A percentile compares a stretch with the other conserved stretches of the same genome.
These are phyloP conservation scores for Xylocopa sonorina DNA, from an alignment of 1,140 invertebrate genomes.

Conservation along the genomic window DNA sequence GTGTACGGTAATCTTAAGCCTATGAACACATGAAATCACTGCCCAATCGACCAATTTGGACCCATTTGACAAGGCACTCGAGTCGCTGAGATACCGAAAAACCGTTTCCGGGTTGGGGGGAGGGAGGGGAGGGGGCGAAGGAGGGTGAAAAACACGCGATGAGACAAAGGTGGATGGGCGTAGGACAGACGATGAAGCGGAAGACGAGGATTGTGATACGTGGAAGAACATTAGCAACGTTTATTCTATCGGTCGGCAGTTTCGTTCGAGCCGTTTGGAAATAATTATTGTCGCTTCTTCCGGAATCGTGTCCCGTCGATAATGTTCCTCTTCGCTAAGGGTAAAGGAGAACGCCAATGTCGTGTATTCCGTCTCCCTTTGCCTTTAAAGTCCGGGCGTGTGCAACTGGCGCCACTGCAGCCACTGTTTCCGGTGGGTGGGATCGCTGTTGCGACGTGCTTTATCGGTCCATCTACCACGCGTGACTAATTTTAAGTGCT, in stretches of 20 bases:
- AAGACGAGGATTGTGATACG: slow-evolving; percentile 45
- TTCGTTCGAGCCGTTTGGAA: no score
- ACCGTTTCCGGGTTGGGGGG: slow-evolving; percentile 19
- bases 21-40: slow-evolving; percentile 83
- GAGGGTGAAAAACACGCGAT: neutral
- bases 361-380: slow-evolving; percentile 1
- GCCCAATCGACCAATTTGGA: slow-evolving; percentile 81
- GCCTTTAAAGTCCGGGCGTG: slow-evolving; percentile 17
- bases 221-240: slow-evolving; percentile 54
- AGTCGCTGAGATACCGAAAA: slow-evolving; percentile 66
- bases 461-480: no score
- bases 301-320: slow-evolving; percentile 36
- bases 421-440: no score
- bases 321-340: slow-evolving; percentile 45
- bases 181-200: slow-evolving; percentile 23
- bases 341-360: slow-evolving; percentile 13
- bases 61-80: slow-evolving; percentile 79
- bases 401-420: no score
- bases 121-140: neutral
- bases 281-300: slow-evolving; percentile 39
- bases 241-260: neutral
- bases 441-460: no score
- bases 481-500: no score
- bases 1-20: slow-evolving; percentile 77
- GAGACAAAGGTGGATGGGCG: neutral